Conservation (phyloP, 2,113 vertebrate species). For the Oplegnathus fasciatus region DNA sequence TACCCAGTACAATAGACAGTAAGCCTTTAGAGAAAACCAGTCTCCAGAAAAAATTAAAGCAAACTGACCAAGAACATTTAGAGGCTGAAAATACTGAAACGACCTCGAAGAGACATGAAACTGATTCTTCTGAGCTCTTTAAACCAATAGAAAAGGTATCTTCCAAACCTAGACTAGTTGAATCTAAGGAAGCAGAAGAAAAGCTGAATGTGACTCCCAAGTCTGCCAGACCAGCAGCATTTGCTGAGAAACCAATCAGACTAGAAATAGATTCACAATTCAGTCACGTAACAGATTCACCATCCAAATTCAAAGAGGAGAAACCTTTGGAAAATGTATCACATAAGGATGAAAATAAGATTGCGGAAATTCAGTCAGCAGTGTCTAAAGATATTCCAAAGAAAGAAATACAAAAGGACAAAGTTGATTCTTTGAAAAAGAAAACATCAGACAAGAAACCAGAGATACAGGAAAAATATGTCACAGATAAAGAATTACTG, state of each 20-base stretch:
- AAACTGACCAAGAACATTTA: neutral
- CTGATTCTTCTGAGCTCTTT: neutral
- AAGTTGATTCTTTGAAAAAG: neutral
- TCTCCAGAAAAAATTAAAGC: neutral
- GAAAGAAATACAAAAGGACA: constrained; percentile 11
- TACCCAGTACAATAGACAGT: no score
- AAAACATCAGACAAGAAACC: neutral
- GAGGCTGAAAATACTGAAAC: constrained; percentile 3
- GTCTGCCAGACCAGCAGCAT: neutral
- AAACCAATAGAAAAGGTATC: neutral
- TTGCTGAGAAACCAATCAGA: neutral
- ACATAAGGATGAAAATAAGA: neutral
- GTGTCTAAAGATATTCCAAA: neutral
- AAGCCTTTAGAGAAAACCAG: neutral
- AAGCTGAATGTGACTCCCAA: neutral
- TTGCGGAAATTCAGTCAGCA: neutral
- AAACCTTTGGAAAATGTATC: no score
- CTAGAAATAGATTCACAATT: neutral
- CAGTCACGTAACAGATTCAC: no score
- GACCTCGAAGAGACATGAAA: neutral
- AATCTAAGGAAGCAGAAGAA: neutral
- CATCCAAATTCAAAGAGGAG: no score
- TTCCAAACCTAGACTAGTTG: neutral
- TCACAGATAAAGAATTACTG: neutral
- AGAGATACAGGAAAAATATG: neutral